These are phyloP conservation scores for Artibeus jamaicensis DNA, from an alignment of 2,797 vertebrate genomes.

Conservation along the genomic window DNA sequence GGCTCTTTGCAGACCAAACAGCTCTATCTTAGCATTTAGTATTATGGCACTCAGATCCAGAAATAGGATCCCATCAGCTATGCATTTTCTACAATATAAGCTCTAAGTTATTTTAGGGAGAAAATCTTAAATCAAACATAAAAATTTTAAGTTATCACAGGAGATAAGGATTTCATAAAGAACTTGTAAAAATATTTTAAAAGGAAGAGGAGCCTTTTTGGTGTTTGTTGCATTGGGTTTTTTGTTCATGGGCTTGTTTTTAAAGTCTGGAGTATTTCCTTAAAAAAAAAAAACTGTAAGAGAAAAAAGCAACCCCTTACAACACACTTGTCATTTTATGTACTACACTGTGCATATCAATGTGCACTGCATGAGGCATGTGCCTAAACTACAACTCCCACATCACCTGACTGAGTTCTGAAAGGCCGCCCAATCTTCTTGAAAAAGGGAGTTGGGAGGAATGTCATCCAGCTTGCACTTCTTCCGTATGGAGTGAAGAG, in stretches of 20 bases:
- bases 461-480: constrained; percentile 94
- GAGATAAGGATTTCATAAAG: neutral
- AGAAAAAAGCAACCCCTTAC: neutral
- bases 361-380: neutral
- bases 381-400: neutral
- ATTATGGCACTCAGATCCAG: neutral
- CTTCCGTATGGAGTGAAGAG: constrained; percentile 94
- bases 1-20: neutral
- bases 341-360: neutral
- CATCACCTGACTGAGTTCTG: constrained; percentile 93
- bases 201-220: neutral
- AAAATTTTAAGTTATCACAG: neutral
- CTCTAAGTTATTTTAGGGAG: neutral
- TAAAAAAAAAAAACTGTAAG: neutral
- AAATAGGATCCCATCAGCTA: neutral
- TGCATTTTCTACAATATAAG: neutral
- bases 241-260: neutral
- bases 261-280: neutral
- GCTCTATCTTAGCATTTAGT: neutral
- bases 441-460: constrained; percentile 87
- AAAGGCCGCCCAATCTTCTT: constrained; percentile 97
- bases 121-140: neutral
- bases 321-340: neutral
- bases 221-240: neutral
- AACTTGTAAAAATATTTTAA: neutral